These are phyloP conservation scores for Dreissena rostriformis DNA, from an alignment of 1,140 invertebrate species.

Conservation along the genomic window DNA sequence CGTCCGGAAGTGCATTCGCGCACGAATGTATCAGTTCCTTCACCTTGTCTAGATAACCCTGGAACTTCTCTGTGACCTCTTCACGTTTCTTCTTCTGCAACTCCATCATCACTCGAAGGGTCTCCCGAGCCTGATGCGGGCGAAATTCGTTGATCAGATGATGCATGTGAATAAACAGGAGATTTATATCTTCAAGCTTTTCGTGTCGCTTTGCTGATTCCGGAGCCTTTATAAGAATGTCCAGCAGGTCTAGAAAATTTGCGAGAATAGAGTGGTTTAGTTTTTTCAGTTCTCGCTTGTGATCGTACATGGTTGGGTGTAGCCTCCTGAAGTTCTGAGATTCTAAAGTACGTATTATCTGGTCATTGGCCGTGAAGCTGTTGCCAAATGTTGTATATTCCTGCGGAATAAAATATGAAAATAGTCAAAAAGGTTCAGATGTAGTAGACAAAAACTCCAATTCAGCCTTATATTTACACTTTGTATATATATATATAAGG, in stretches of 20 bases:
- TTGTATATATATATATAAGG: too few relatives aligned
- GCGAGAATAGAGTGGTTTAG: constrained; percentile 97
- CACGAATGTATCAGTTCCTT: constrained; percentile 89
- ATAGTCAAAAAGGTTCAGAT: not conserved
- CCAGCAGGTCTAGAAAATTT: constrained; percentile 97
- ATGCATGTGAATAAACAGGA: constrained; percentile 99
- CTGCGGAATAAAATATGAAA: constrained; percentile 84
- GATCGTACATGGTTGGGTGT: constrained; percentile 94
- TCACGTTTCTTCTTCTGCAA: constrained; percentile 94
- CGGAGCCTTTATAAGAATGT: constrained; percentile 90
- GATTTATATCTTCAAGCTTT: constrained; percentile 97
- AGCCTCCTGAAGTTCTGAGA: constrained; percentile 95
- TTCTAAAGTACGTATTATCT: constrained; percentile 96
- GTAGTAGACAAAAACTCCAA: not conserved
- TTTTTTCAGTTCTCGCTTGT: constrained; percentile 97
- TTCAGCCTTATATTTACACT: too few relatives aligned
- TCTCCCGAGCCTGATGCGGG: constrained; percentile 97
- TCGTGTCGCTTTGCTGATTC: constrained; percentile 95
- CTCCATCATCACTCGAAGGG: constrained; percentile 97
- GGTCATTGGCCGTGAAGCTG: constrained; percentile 95
- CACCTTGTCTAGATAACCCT: constrained; percentile 95
- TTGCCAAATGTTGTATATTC: constrained; percentile 98
- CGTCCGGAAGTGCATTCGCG: constrained; percentile 91
- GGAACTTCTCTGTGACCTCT: constrained; percentile 94
- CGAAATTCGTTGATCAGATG: constrained; percentile 99